A percentile compares a stretch with the other conserved stretches of the same genome.
Conservation (phyloP, 2,113 vertebrate genomes). For the Ondatra zibethicus region DNA sequence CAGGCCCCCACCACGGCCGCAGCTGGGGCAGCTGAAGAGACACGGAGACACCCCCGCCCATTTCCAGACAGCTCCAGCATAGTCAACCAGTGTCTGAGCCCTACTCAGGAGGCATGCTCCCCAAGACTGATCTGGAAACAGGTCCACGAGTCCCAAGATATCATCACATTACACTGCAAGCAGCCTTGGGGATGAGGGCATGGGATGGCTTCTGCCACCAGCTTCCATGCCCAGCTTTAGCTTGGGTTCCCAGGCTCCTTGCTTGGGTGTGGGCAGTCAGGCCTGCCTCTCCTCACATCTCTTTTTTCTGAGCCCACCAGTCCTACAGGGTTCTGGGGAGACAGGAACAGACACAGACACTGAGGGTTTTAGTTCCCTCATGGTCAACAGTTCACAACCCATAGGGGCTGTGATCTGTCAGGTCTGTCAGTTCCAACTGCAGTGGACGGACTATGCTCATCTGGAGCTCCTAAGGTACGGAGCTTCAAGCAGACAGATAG, state of each 20-base stretch:
- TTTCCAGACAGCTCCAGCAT: accelerated
- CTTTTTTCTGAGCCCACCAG: no score
- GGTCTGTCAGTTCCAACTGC: accelerated
- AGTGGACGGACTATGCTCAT: background rate
- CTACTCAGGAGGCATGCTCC: accelerated
- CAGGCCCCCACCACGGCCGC: background rate
- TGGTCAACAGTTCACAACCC: no score
- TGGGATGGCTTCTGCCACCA: accelerated
- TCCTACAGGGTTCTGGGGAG: background rate
- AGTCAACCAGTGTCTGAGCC: accelerated
- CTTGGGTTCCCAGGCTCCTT: background rate
- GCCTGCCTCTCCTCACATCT: accelerated
- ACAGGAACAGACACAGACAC: background rate
- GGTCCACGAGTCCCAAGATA: accelerated
- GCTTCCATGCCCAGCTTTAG: background rate
- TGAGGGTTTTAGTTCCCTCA: background rate
- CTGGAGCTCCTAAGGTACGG: accelerated
- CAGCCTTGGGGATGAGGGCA: accelerated
- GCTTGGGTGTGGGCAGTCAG: accelerated
- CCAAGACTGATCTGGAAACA: accelerated
- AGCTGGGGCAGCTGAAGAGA: background rate
- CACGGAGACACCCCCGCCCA: accelerated
- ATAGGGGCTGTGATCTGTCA: background rate
- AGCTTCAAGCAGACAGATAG: background rate
- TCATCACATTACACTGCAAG: accelerated